A percentile compares a stretch with the other conserved stretches of the same genome.
These are phyloP conservation scores for Oscheius sp. DNA, from an alignment of 2,888 invertebrate species.

Conservation along the genomic window DNA sequence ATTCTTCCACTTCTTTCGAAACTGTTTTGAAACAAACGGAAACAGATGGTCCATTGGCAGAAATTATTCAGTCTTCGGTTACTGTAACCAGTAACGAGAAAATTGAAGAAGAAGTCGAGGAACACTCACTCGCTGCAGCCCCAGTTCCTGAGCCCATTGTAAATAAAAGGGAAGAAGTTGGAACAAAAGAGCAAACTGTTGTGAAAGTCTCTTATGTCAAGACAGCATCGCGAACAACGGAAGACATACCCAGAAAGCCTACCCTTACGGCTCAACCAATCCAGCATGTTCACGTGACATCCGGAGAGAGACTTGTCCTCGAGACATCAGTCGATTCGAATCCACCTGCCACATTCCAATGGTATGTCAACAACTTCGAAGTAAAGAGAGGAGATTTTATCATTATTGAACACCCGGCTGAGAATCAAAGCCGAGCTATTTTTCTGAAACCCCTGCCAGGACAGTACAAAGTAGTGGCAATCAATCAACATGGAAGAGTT, in stretches of 20 bases:
- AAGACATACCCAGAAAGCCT: slow-evolving; percentile 38
- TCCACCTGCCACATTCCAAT: slow-evolving; percentile 52
- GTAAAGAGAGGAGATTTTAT: slow-evolving; percentile 39
- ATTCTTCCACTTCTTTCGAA: slow-evolving; percentile 44
- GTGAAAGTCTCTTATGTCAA: slow-evolving; percentile 20
- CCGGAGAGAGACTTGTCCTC: slow-evolving; percentile 43
- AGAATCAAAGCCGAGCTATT: slow-evolving; percentile 42
- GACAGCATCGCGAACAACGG: slow-evolving; percentile 16
- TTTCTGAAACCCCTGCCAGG: slow-evolving; percentile 67
- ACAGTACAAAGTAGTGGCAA: slow-evolving; percentile 51
- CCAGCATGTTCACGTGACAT: slow-evolving; percentile 40
- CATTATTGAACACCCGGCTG: slow-evolving; percentile 33
- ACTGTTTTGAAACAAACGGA: slow-evolving; percentile 46
- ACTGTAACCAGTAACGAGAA: slow-evolving; percentile 23
- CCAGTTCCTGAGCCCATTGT: neutral
- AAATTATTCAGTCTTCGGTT: slow-evolving; percentile 32
- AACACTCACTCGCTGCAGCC: neutral
- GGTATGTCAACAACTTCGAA: slow-evolving; percentile 63
- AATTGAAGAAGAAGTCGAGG: neutral
- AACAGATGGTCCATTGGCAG: slow-evolving; percentile 29
- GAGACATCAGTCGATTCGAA: slow-evolving; percentile 50
- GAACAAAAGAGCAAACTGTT: slow-evolving; percentile 22
- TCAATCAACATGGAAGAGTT: slow-evolving; percentile 48
- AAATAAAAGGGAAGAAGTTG: neutral
- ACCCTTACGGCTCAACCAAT: slow-evolving; percentile 34